Conservation (phyloP, 2,113 vertebrate genomes). For the Ivindomyrus marchei region DNA sequence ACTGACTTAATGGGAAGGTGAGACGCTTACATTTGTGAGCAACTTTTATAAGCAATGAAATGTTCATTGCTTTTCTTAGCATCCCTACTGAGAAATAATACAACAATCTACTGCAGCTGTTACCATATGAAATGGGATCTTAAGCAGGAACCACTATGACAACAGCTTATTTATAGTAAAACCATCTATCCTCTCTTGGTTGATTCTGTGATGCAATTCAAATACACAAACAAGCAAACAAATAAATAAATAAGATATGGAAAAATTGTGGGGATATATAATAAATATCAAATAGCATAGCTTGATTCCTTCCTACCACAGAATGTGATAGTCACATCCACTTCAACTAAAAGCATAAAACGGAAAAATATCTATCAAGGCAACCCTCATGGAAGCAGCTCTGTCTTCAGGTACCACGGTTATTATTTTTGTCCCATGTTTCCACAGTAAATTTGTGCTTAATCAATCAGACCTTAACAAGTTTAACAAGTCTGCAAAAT, state of each 20-base stretch:
- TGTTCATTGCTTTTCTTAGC: background rate
- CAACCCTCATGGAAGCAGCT: background rate
- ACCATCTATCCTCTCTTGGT: background rate
- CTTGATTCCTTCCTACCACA: background rate
- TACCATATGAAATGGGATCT: background rate
- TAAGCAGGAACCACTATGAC: background rate
- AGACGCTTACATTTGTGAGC: background rate
- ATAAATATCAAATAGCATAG: background rate
- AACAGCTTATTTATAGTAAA: background rate
- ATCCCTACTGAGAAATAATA: slow-evolving; percentile 8
- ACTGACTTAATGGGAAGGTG: slow-evolving; percentile 21
- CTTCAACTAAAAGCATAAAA: background rate
- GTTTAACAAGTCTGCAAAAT: slow-evolving; percentile 15
- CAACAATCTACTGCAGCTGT: background rate
- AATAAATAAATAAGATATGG: background rate
- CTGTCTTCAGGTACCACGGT: slow-evolving; percentile 40
- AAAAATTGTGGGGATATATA: background rate
- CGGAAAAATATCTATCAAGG: background rate
- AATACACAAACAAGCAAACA: background rate
- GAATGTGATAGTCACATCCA: background rate
- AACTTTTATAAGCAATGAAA: slow-evolving; percentile 10
- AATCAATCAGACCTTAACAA: slow-evolving; percentile 45
- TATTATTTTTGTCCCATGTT: slow-evolving; percentile 43
- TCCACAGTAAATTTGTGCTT: slow-evolving; percentile 40
- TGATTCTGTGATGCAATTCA: background rate